Conservation (phyloP, 2,888 invertebrate genomes). For the Orthosia incerta region DNA sequence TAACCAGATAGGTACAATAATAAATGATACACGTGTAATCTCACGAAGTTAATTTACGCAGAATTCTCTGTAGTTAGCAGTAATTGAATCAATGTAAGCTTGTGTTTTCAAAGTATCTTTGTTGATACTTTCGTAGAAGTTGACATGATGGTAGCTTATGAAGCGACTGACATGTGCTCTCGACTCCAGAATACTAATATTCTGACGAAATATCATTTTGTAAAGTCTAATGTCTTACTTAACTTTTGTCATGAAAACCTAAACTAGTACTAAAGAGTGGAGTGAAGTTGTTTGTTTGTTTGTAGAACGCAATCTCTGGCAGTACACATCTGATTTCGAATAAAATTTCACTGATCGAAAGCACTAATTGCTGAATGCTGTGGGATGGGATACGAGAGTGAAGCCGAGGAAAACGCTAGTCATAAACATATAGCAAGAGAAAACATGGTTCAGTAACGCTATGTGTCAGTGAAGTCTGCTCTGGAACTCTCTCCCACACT, state of each 20-base stretch:
- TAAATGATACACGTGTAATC: slow-evolving; percentile 8
- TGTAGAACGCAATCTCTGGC: too few species aligned
- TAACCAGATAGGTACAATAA: background rate
- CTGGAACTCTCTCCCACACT: too few species aligned
- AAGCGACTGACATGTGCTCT: background rate
- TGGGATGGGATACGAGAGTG: too few species aligned
- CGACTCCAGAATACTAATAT: background rate
- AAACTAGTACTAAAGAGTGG: too few species aligned
- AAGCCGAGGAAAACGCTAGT: background rate
- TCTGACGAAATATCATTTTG: background rate
- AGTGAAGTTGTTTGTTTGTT: too few species aligned
- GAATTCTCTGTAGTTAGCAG: slow-evolving; percentile 9
- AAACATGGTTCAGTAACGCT: too few species aligned
- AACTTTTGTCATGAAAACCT: too few species aligned
- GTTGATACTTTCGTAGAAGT: slow-evolving; percentile 3
- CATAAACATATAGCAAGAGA: background rate
- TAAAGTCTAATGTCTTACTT: background rate
- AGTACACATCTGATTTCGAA: too few species aligned
- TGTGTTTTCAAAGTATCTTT: slow-evolving; percentile 10
- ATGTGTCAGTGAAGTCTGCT: too few species aligned
- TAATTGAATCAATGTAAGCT: slow-evolving; percentile 23
- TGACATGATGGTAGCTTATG: background rate
- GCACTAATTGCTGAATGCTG: too few species aligned
- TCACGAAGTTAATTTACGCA: slow-evolving; percentile 25
- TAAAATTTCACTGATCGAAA: too few species aligned